Conservation (phyloP, 2,797 vertebrate species). For the Pteronotus mesoamericanus region DNA sequence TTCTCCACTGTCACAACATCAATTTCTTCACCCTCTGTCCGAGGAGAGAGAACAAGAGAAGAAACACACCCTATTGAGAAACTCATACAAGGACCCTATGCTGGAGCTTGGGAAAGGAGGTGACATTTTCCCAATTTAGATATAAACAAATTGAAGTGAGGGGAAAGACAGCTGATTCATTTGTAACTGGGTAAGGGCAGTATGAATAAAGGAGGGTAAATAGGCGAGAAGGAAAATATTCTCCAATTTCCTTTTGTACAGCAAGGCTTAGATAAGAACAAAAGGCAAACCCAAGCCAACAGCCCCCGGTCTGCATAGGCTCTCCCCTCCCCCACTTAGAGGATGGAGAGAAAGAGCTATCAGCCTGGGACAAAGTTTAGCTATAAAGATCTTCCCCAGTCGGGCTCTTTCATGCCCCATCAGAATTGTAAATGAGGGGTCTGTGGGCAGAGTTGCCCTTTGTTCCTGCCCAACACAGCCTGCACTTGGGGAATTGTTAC, state of each 20-base stretch:
- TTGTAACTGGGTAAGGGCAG: neutral
- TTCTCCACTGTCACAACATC: constrained; percentile 96
- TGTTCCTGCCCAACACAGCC: constrained; percentile 78
- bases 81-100: neutral
- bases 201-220: constrained; percentile 29
- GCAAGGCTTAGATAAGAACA: constrained; percentile 57
- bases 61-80: constrained; percentile 53
- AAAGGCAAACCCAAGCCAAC: constrained; percentile 53
- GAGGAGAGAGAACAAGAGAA: neutral
- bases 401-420: constrained; percentile 75
- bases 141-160: constrained; percentile 41
- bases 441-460: constrained; percentile 76
- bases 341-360: constrained; percentile 61
- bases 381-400: constrained; percentile 75
- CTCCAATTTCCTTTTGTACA: constrained; percentile 67
- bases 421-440: constrained; percentile 83
- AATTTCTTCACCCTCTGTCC: constrained; percentile 91
- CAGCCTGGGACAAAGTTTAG: constrained; percentile 63
- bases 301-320: constrained; percentile 52
- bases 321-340: constrained; percentile 41
- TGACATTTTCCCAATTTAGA: neutral
- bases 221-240: constrained; percentile 67
- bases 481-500: constrained; percentile 80
- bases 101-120: neutral
- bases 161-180: constrained; percentile 9